A percentile compares a stretch with the other conserved stretches of the same genome.
Evolutionary conservation across 2,113 vertebrate genomes (phyloP).

Genomic region (Aspiorhynchus laticeps): DNA sequence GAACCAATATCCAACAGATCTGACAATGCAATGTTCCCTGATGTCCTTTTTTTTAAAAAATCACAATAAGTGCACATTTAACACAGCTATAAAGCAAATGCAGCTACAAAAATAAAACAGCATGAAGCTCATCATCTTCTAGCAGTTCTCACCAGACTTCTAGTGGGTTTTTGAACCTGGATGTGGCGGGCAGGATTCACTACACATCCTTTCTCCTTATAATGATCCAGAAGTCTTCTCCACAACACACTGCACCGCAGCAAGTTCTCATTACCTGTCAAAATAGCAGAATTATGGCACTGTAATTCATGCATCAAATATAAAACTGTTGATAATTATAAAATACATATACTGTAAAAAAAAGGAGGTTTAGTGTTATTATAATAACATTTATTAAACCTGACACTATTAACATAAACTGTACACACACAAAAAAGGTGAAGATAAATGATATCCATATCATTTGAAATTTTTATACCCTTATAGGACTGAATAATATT

Average conservation of each 20-base stretch:
- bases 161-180: neutral
- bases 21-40: no score
- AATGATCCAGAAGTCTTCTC: constrained; percentile 52
- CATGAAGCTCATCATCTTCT: neutral
- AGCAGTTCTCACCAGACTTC: neutral
- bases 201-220: constrained; percentile 46
- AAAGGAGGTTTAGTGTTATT: neutral
- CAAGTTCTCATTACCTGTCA: constrained; percentile 50
- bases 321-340: neutral
- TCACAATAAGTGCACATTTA: neutral
- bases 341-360: neutral
- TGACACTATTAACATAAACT: neutral
- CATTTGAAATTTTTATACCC: neutral
- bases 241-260: constrained; percentile 47
- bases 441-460: neutral
- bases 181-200: constrained; percentile 48
- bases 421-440: neutral
- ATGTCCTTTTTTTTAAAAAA: no score
- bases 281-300: neutral
- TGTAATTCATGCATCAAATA: no score
- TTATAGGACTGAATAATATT: neutral
- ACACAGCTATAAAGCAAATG: neutral
- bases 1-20: no score
- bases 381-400: neutral
- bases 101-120: neutral